Evolutionary conservation across 23 tunicate species (phyloP), one percentile per base, ranked within the genome.

Genomic region (Halocynthia roretzi): DNA sequence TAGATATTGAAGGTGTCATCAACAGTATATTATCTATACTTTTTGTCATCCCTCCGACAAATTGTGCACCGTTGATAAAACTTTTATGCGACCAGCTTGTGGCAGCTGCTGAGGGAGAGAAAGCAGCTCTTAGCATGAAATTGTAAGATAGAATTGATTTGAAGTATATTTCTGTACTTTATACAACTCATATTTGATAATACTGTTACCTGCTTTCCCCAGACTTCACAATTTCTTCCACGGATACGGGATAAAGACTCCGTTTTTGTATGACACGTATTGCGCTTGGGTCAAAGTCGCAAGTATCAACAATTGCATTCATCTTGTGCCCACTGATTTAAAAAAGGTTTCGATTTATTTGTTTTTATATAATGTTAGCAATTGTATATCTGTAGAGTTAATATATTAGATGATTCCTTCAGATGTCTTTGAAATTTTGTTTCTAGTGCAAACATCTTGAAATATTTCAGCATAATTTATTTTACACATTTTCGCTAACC

Each of bases 211-310:
- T 52, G 12, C 23, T 80, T 23, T 80, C 61, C 67, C 54, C 76
- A 90, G 97, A 50, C 69, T 90, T 54, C 90, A 90, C 50, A 90
- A 85, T 51, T 73, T 90, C 65, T 90, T 90, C 71, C 90, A 85
- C 63, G 97, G 97, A 14, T 90, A 90, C 56, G 86, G 76, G 18
- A 77, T 71, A 7, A 81, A 85, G 66, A 85, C 90, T 23, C 84
- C 90, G 6, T 90, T 85, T 64, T 77, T 90, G 10, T 90, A 61
- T 76, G 76, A 90, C 20, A 84, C 87, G 5, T 90, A 90, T 77
- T 90, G 86, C 54, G 67, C 97, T 6, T 90, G 97, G 97, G n/a
- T 90, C 7, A 86, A 85, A 72, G 86, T 85, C 54, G 86, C 86
- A 51, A 77, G 79, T 17, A 71, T 61, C 17, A 56, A 63, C 66